Conservation (phyloP, 2,888 invertebrate genomes). For the Xestia rhomboidea region DNA sequence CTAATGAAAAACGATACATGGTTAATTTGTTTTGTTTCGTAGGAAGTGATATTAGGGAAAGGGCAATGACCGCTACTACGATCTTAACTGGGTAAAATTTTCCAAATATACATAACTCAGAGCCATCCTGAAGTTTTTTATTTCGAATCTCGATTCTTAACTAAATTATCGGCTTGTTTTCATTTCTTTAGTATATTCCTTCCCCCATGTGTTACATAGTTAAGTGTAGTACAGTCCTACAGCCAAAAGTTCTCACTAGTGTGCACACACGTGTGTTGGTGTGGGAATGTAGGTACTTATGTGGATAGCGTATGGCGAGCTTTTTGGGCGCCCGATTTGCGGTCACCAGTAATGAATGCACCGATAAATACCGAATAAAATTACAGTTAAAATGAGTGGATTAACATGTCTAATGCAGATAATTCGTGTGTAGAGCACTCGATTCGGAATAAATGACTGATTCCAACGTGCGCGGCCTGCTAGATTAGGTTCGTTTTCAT, state of each 20-base stretch:
- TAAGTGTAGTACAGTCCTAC: not conserved
- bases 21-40: too few species aligned
- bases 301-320: slow-evolving; percentile 80
- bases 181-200: not conserved
- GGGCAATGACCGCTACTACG: too few species aligned
- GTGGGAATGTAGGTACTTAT: slow-evolving; percentile 68
- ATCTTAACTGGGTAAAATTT: too few species aligned
- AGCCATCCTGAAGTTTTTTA: not conserved
- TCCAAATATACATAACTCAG: not conserved
- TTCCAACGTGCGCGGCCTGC: slow-evolving; percentile 72
- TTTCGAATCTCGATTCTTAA: not conserved
- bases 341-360: slow-evolving; percentile 90
- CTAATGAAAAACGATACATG: too few species aligned
- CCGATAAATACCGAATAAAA: slow-evolving; percentile 91
- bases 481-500: slow-evolving; percentile 61
- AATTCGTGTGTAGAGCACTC: slow-evolving; percentile 87
- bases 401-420: slow-evolving; percentile 91
- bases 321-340: slow-evolving; percentile 90
- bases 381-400: slow-evolving; percentile 91
- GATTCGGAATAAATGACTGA: slow-evolving; percentile 87
- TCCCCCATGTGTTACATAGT: not conserved
- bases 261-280: slow-evolving; percentile 40
- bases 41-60: too few species aligned
- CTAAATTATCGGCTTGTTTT: not conserved
- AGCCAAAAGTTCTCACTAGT: not conserved